phyloP scores from a whole-genome alignment of 2,113 vertebrate genomes.

The Gymnocephalus cernua region DNA sequence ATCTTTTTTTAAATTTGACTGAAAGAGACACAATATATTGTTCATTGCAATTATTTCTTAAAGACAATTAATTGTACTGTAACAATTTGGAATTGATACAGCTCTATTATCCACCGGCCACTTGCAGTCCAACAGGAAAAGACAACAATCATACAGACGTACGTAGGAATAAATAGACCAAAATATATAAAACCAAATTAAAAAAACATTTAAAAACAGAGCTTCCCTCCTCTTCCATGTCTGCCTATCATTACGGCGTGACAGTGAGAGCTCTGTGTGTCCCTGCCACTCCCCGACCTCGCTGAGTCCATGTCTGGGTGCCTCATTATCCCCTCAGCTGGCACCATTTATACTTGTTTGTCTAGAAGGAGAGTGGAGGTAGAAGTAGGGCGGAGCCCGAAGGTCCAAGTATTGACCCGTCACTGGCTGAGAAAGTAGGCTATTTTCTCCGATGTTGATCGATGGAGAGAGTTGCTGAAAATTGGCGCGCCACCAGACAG shows the following conservation, averaged over 20 bases:
- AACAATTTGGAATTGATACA: too few species aligned
- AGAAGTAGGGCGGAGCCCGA: slow-evolving; percentile 18
- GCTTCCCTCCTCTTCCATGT: neutral
- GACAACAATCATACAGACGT: too few species aligned
- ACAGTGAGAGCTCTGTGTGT: slow-evolving; percentile 40
- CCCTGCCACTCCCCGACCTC: slow-evolving; percentile 33
- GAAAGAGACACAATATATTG: too few species aligned
- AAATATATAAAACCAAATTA: too few species aligned
- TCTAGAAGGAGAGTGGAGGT: slow-evolving; percentile 42
- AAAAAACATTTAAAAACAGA: too few species aligned
- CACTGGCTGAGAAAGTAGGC: slow-evolving; percentile 30
- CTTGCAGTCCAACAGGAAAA: too few species aligned
- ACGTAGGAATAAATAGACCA: too few species aligned
- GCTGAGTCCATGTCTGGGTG: slow-evolving; percentile 53
- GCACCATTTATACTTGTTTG: slow-evolving; percentile 77
- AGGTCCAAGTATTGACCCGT: slow-evolving; percentile 58
- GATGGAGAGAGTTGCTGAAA: slow-evolving; percentile 36
- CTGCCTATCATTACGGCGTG: slow-evolving; percentile 19
- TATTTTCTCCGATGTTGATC: slow-evolving; percentile 35
- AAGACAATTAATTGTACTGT: too few species aligned
- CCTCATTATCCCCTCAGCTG: slow-evolving; percentile 65
- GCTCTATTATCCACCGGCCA: too few species aligned
- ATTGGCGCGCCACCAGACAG: slow-evolving; percentile 26
- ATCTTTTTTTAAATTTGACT: too few species aligned
- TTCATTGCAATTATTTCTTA: too few species aligned